These are phyloP conservation scores for Agriopis aurantiaria DNA, from an alignment of 2,888 invertebrate genomes.

Conservation along the genomic window DNA sequence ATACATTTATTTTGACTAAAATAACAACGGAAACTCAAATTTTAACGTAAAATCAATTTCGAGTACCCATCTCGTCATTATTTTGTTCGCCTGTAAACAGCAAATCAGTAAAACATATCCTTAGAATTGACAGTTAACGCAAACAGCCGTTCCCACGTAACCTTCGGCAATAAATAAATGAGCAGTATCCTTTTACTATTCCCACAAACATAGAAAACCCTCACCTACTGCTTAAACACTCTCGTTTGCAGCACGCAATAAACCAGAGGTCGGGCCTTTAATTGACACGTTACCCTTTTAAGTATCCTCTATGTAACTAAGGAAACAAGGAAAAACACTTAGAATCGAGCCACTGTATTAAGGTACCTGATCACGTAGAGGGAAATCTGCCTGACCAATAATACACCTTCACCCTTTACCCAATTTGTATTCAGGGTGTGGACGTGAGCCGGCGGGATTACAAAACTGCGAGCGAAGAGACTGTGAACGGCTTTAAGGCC, in stretches of 20 bases:
- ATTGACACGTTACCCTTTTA: conserved; percentile 58
- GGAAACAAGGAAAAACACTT: conserved; percentile 66
- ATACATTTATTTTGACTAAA: too few relatives aligned
- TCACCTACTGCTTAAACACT: conserved; percentile 39
- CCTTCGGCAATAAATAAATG: conserved; percentile 32
- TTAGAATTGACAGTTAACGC: conserved; percentile 26
- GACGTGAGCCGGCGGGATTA: conserved; percentile 64
- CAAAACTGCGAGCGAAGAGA: conserved; percentile 69
- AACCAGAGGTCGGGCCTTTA: conserved; percentile 52
- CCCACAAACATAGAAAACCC: conserved; percentile 38
- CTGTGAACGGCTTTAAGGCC: conserved; percentile 70
- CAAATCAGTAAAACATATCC: conserved; percentile 16
- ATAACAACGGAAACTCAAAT: neutral
- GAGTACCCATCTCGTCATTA: neutral
- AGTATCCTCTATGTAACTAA: conserved; percentile 52
- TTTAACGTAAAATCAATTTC: conserved; percentile 2
- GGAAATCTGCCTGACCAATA: conserved; percentile 78
- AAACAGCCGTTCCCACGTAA: conserved; percentile 24
- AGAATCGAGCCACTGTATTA: conserved; percentile 63
- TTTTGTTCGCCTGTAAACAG: conserved; percentile 2
- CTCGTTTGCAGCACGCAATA: conserved; percentile 47
- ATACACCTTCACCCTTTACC: conserved; percentile 73
- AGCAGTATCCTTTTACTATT: conserved; percentile 34
- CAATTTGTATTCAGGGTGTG: conserved; percentile 69
- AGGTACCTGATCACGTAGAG: conserved; percentile 67